Percentiles rank a stretch among this genome's conserved stretches.
These are phyloP conservation scores for Nomada lathburiana DNA, from an alignment of 2,888 invertebrate species.

Conservation along the genomic window DNA sequence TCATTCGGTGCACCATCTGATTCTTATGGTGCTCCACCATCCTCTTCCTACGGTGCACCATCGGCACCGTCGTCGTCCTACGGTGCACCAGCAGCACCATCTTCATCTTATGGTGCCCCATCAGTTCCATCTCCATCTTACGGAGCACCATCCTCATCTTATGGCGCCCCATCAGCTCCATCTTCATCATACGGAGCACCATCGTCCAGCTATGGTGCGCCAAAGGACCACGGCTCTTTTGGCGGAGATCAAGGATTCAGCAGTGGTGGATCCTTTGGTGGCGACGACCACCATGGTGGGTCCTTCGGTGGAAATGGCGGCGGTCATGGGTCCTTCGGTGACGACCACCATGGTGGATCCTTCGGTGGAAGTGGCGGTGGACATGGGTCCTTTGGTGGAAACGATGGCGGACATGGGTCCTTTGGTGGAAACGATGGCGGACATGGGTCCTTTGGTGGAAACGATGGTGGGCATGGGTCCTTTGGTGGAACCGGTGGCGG, in stretches of 20 bases:
- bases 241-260: constrained; percentile 49
- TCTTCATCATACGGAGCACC: constrained; percentile 67
- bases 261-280: constrained; percentile 42
- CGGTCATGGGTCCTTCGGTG: constrained; percentile 32
- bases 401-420: not conserved
- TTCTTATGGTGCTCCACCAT: constrained; percentile 64
- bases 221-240: constrained; percentile 45
- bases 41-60: constrained; percentile 36
- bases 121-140: constrained; percentile 59
- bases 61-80: constrained; percentile 47
- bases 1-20: constrained; percentile 63
- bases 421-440: constrained; percentile 42
- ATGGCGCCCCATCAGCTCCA: constrained; percentile 57
- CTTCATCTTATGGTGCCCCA: constrained; percentile 59
- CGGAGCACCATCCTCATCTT: constrained; percentile 59
- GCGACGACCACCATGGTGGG: not conserved
- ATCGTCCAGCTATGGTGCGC: constrained; percentile 51
- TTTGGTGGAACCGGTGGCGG: constrained; percentile 32
- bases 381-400: constrained; percentile 31
- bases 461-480: not conserved
- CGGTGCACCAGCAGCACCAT: constrained; percentile 52
- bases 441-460: constrained; percentile 12
- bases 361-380: constrained; percentile 15
- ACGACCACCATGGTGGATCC: not conserved
- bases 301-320: constrained; percentile 38